Conservation (phyloP, 2,888 invertebrate genomes). For the Chydorus sphaericus region DNA sequence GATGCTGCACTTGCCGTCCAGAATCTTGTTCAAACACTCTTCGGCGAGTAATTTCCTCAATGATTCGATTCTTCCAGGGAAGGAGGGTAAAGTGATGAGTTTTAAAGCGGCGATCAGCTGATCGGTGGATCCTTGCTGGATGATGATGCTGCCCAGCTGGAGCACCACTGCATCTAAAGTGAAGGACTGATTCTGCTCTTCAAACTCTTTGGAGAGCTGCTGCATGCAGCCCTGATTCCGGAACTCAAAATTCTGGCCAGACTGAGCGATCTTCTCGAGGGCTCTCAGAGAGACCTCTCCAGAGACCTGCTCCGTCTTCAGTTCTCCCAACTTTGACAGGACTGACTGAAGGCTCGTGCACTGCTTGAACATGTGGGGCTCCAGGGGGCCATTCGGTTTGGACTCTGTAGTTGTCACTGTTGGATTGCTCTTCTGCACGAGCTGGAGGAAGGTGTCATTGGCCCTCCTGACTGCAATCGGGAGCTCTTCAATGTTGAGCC, state of each 20-base stretch:
- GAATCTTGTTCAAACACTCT: conserved; percentile 43
- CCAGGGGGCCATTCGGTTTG: neutral
- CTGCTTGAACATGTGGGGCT: conserved; percentile 1
- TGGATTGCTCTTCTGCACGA: neutral
- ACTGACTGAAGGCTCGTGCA: neutral
- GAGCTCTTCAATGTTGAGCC: conserved; percentile 48
- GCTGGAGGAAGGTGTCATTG: conserved; percentile 10
- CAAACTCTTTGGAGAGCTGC: neutral
- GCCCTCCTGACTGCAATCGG: conserved; percentile 44
- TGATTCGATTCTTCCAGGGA: conserved; percentile 20
- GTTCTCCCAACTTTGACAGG: neutral
- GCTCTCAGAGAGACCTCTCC: conserved; percentile 32
- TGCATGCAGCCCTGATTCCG: conserved; percentile 19
- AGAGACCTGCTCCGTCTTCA: conserved; percentile 30
- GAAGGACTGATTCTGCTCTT: conserved; percentile 25
- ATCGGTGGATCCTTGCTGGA: conserved; percentile 28
- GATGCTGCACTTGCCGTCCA: conserved; percentile 42
- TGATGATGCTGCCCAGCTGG: conserved; percentile 34
- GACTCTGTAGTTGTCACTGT: neutral
- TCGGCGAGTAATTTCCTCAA: conserved; percentile 40
- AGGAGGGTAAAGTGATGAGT: conserved; percentile 24
- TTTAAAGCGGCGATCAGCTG: conserved; percentile 31
- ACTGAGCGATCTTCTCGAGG: conserved; percentile 32
- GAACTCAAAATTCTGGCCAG: conserved; percentile 30
- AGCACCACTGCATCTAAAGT: conserved; percentile 32